phyloP scores from a whole-genome alignment of 1,140 invertebrate genomes.

The Trachymyrmex septentrionalis region DNA sequence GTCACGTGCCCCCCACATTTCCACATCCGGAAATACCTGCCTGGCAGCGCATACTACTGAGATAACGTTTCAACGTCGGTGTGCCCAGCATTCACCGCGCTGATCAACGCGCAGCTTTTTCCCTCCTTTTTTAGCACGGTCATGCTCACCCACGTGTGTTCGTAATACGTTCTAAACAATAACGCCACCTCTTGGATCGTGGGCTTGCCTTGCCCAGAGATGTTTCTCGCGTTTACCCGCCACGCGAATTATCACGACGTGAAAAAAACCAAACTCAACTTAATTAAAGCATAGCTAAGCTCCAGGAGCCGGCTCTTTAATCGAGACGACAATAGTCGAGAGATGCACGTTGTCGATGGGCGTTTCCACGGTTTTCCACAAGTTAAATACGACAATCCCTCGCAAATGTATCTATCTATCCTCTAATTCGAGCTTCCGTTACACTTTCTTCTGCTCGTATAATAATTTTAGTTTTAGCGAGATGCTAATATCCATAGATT shows the following conservation, averaged over 20 bases:
- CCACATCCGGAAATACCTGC: constrained; percentile 51
- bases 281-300: constrained; percentile 19
- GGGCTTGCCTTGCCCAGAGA: background rate
- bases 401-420: background rate
- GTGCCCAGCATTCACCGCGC: background rate
- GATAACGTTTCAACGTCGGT: constrained; percentile 15
- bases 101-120: background rate
- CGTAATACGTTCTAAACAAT: background rate
- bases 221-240: background rate
- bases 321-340: constrained; percentile 18
- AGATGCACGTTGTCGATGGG: constrained; percentile 10
- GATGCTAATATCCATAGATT: background rate
- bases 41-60: background rate
- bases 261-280: constrained; percentile 19
- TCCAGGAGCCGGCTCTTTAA: constrained; percentile 11
- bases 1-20: constrained; percentile 60
- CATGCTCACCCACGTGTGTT: background rate
- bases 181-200: background rate
- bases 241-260: constrained; percentile 35
- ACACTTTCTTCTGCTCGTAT: background rate
- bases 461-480: background rate
- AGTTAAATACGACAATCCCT: background rate
- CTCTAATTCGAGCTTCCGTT: background rate
- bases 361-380: background rate
- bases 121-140: constrained; percentile 4